These are phyloP conservation scores for Oceanodroma leucorhoa DNA, from an alignment of 2,797 vertebrate species.

Conservation along the genomic window DNA sequence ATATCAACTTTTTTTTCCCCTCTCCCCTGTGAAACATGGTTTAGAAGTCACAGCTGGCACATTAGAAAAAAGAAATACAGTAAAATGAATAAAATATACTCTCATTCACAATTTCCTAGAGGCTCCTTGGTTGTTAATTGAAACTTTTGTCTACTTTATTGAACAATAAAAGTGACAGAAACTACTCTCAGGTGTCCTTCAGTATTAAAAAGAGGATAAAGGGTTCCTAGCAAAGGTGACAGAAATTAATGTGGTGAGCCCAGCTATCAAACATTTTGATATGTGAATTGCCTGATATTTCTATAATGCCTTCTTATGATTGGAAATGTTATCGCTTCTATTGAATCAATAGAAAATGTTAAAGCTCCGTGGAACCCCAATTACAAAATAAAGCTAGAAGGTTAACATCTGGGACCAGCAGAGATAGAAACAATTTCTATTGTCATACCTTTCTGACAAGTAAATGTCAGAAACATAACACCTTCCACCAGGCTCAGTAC, in stretches of 20 bases:
- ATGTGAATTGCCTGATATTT: conserved; percentile 84
- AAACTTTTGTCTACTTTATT: conserved; percentile 84
- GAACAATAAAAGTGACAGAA: conserved; percentile 83
- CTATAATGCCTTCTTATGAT: conserved; percentile 83
- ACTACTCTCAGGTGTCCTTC: conserved; percentile 80
- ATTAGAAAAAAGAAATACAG: conserved; percentile 75
- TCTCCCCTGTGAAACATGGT: not conserved
- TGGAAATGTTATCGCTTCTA: conserved; percentile 82
- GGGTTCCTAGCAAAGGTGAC: conserved; percentile 77
- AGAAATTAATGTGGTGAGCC: conserved; percentile 80
- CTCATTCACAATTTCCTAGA: conserved; percentile 77
- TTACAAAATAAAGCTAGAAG: conserved; percentile 83
- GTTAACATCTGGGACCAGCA: conserved; percentile 79
- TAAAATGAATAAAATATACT: conserved; percentile 79
- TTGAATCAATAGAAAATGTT: conserved; percentile 85
- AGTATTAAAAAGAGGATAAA: conserved; percentile 81
- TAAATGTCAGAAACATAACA: conserved; percentile 81
- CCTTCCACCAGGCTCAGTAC: conserved; percentile 72
- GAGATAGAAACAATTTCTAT: conserved; percentile 83
- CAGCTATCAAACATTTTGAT: conserved; percentile 84
- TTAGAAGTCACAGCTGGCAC: conserved; percentile 65
- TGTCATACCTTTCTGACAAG: conserved; percentile 81
- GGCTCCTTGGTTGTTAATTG: conserved; percentile 79
- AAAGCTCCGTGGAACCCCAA: conserved; percentile 80
- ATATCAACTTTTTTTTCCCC: not conserved